Conservation (phyloP, 2,113 vertebrate genomes). For the Arvicanthis niloticus region DNA sequence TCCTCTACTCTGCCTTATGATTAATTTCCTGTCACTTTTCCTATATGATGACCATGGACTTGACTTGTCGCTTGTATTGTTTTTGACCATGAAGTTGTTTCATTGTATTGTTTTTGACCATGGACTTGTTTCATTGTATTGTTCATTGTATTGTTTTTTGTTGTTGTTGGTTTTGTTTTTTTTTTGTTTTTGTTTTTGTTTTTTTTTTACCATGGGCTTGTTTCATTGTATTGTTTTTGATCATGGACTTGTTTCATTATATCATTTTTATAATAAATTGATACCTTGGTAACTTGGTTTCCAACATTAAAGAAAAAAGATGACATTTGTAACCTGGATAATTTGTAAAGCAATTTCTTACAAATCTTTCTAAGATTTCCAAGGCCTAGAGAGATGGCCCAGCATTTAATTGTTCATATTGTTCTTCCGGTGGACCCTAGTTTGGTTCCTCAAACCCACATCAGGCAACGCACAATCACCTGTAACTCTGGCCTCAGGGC, state of each 20-base stretch:
- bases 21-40: neutral
- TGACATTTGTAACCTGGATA: neutral
- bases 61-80: neutral
- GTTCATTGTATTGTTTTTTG: neutral
- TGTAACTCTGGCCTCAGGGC: neutral
- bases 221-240: neutral
- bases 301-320: neutral
- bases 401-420: neutral
- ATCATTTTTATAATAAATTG: neutral
- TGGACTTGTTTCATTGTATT: neutral
- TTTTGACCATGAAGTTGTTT: neutral
- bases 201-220: neutral
- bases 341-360: neutral
- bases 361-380: neutral
- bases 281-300: neutral
- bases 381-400: neutral
- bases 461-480: neutral
- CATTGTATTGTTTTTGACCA: neutral
- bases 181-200: too few species aligned
- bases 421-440: neutral
- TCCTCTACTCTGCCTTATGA: neutral
- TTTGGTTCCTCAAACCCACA: accelerated
- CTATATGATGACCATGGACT: neutral
- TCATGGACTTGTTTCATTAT: neutral
- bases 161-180: too few species aligned